Base-by-base conservation (phyloP, 2,797 vertebrate genomes). In the Lepus oiostolus region DNA sequence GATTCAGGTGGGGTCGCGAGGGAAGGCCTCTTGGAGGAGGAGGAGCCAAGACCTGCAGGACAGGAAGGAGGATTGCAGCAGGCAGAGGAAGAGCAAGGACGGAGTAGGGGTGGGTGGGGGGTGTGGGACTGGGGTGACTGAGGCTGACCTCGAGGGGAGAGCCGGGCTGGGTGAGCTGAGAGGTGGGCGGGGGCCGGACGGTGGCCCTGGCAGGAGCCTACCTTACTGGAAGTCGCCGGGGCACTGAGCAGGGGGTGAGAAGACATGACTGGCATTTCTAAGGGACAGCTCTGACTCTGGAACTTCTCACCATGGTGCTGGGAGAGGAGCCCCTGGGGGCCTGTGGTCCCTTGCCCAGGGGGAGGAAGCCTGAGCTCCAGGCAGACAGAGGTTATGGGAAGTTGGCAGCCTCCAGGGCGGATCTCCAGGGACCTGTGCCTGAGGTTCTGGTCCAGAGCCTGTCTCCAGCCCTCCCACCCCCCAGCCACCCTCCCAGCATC, bases 391-490 rank as follows among this genome's bases (percentile, higher is more conserved):
- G 81, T 94, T 85, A 93, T 96, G 93, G 97, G 97, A 94, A 96
- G 94, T 96, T 88, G 90, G 91, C 95, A 92, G 96, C 96, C 95
- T 83, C 94, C 93, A 88, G 96, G 92, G 96, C 93, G 92, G 93
- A 94, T 96, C 92, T 97, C 83, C 91, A 86, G 90, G 96, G 95
- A 96, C 67, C 83, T 89, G 30, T 0, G 0, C 62, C 94, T 95
- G 85, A 95, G 96, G 95, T 88, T 97, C 96, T 96, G 96, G 97
- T 97, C 98, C 97, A 97, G 96, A 94, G 35, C 76, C 35, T 26
- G 0, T 0, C 67, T 52, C 82, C 63, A 35, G 85, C 42, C 67
- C 80, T 76, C 24, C 26, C 52, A 35, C 54, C 28, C 68, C 4
- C 47, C 50, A 58, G 14, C 21, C 24, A 26, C 58, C 81, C 8